Conservation (phyloP, 2,888 invertebrate species). For the Melitaea athalia region DNA sequence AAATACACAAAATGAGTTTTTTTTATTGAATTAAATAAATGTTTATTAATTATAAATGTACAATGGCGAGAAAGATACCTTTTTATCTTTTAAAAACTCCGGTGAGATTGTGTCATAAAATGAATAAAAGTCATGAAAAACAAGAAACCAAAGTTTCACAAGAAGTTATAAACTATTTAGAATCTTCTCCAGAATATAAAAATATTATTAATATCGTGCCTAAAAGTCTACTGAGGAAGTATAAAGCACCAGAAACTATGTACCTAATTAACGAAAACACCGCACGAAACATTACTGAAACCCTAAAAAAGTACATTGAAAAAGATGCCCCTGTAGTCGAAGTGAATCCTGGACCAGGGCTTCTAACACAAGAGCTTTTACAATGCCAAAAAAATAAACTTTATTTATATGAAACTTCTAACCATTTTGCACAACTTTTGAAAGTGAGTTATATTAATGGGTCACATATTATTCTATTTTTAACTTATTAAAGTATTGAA, state of each 20-base stretch:
- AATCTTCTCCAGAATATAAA: conserved; percentile 56
- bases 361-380: conserved; percentile 83
- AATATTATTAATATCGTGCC: conserved; percentile 62
- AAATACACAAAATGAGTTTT: too few species aligned
- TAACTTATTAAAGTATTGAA: neutral
- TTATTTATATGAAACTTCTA: conserved; percentile 82
- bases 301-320: conserved; percentile 59
- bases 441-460: conserved; percentile 56
- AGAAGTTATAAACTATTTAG: conserved; percentile 66
- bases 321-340: conserved; percentile 80
- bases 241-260: conserved; percentile 65
- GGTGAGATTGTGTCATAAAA: conserved; percentile 58
- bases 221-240: conserved; percentile 63
- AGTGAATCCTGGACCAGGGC: conserved; percentile 86
- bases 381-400: conserved; percentile 74
- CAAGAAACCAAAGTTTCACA: conserved; percentile 52
- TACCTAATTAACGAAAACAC: conserved; percentile 69
- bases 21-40: neutral
- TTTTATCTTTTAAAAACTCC: conserved; percentile 20
- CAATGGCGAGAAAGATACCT: neutral
- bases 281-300: conserved; percentile 63
- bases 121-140: conserved; percentile 52
- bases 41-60: conserved; percentile 3
- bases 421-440: conserved; percentile 73
- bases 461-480: neutral